Evolutionary conservation across 1,140 invertebrate species (phyloP).

Genomic region (Papilio polyxenes): DNA sequence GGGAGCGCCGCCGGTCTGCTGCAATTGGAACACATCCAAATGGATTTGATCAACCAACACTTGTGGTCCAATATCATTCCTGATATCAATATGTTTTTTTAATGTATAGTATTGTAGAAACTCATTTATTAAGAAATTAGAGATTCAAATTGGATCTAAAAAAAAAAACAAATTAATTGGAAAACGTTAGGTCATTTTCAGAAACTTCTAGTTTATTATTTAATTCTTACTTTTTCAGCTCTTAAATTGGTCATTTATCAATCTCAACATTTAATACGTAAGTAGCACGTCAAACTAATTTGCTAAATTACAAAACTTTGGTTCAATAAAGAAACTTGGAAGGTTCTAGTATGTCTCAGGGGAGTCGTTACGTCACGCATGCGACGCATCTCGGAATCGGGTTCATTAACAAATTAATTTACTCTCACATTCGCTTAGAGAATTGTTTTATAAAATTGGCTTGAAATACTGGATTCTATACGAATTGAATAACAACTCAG

Average conservation of each 20-base stretch:
- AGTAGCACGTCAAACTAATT: background rate
- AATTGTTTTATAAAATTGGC: background rate
- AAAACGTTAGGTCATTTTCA: too few relatives aligned
- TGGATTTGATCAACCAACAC: slow-evolving; percentile 28
- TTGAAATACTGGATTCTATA: background rate
- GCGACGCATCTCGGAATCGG: background rate
- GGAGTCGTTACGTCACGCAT: slow-evolving; percentile 13
- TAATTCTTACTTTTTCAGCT: background rate
- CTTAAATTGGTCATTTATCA: background rate
- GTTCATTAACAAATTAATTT: slow-evolving; percentile 18
- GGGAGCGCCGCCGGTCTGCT: background rate
- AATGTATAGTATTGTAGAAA: background rate
- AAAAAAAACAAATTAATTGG: too few relatives aligned
- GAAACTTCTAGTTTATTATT: too few relatives aligned
- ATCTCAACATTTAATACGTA: background rate
- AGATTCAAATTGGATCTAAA: background rate
- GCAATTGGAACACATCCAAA: slow-evolving; percentile 29
- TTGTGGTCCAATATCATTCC: slow-evolving; percentile 7
- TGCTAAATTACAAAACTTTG: slow-evolving; percentile 7
- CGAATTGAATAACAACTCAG: too few relatives aligned
- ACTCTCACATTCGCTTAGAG: background rate
- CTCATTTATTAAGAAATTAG: background rate
- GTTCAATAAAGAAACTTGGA: slow-evolving; percentile 1
- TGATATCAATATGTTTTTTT: background rate
- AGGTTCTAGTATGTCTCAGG: background rate